A percentile compares a stretch with the other conserved stretches of the same genome.
Conservation (phyloP, 1,140 invertebrate genomes). For the Argopecten irradians region DNA sequence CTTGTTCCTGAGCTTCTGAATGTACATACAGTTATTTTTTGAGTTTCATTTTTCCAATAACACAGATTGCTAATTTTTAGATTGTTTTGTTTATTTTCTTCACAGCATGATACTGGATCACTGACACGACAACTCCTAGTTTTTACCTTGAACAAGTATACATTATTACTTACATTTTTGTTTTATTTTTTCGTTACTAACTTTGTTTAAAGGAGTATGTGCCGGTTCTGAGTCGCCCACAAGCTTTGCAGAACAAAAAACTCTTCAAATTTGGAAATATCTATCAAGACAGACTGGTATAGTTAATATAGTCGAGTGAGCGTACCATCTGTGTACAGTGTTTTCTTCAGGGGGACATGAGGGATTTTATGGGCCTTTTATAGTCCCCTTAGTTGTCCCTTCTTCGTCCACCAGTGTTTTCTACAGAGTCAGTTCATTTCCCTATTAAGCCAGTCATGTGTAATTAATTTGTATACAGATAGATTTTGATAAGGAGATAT, state of each 20-base stretch:
- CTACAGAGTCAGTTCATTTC: neutral
- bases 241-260: conserved; percentile 69
- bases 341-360: conserved; percentile 12
- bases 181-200: conserved; percentile 32
- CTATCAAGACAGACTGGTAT: conserved; percentile 70
- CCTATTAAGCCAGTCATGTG: neutral
- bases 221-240: conserved; percentile 69
- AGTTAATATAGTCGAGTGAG: conserved; percentile 26
- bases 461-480: neutral
- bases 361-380: neutral
- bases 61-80: neutral
- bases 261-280: conserved; percentile 72
- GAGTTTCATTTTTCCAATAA: neutral
- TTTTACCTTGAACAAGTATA: neutral
- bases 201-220: conserved; percentile 73
- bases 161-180: neutral
- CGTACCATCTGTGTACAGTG: conserved; percentile 8
- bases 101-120: neutral
- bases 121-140: conserved; percentile 22
- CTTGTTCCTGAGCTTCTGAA: neutral
- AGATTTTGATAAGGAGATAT: neutral
- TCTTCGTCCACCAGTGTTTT: neutral
- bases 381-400: neutral
- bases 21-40: no score
- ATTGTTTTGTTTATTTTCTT: conserved; percentile 5